Conservation (phyloP, 2,888 invertebrate species). For the Pandemis heparana region DNA sequence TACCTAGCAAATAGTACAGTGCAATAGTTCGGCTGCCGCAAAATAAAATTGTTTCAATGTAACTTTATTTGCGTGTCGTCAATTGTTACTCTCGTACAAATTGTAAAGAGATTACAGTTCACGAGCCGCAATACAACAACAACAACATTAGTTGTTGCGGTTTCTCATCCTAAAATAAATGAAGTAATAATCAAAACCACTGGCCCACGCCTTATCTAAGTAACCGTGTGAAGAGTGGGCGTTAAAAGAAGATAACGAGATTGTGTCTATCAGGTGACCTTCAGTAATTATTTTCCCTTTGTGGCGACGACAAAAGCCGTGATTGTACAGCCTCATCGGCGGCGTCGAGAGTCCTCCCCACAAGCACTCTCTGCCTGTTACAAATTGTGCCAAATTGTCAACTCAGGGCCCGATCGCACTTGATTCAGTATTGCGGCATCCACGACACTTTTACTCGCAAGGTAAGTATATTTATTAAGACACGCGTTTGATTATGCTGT, state of each 20-base stretch:
- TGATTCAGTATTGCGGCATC: conserved; percentile 58
- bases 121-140: too few species aligned
- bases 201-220: conserved; percentile 1
- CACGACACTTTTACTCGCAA: conserved; percentile 44
- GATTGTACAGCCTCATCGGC: conserved; percentile 67
- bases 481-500: conserved; percentile 10
- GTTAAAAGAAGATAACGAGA: conserved; percentile 53
- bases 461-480: conserved; percentile 23
- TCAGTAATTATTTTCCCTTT: conserved; percentile 64
- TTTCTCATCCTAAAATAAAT: too few species aligned
- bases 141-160: too few species aligned
- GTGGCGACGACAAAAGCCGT: conserved; percentile 67
- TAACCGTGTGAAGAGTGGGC: conserved; percentile 7
- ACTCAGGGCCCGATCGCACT: conserved; percentile 68
- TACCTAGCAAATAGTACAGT: too few species aligned
- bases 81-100: too few species aligned
- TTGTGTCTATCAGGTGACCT: conserved; percentile 58
- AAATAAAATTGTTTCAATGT: too few species aligned
- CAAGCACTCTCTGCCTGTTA: conserved; percentile 65
- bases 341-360: conserved; percentile 55
- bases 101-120: too few species aligned
- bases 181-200: neutral
- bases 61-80: too few species aligned
- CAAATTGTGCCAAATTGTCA: conserved; percentile 79
- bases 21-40: too few species aligned